Evolutionary conservation across 2,113 vertebrate species (phyloP).

Genomic region (Corvus cornix): DNA sequence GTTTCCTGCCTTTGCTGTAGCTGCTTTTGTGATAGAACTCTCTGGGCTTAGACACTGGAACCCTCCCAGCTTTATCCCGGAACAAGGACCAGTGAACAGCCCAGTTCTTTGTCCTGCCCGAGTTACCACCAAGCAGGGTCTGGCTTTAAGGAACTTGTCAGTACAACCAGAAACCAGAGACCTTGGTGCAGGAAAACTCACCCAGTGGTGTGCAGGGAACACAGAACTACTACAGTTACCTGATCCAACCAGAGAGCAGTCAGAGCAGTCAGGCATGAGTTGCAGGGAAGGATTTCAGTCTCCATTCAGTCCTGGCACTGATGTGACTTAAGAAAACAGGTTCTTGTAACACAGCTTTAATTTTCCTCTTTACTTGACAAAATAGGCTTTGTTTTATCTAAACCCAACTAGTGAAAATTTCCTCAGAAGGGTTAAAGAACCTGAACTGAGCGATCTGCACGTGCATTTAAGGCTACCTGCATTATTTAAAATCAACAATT

Average conservation of each 20-base stretch:
- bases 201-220: accelerated
- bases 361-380: background rate
- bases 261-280: accelerated
- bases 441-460: background rate
- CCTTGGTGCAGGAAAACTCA: background rate
- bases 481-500: background rate
- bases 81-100: accelerated
- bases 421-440: background rate
- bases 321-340: background rate
- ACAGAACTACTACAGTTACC: background rate
- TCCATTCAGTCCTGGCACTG: accelerated
- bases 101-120: background rate
- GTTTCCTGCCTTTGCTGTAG: background rate
- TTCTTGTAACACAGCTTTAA: accelerated
- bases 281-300: accelerated
- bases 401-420: background rate
- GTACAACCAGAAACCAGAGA: background rate
- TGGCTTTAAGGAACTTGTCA: accelerated
- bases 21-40: background rate
- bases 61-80: background rate
- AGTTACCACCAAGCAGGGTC: background rate
- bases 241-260: accelerated
- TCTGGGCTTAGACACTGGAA: too few relatives aligned
- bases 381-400: background rate
- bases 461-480: background rate